Conservation (phyloP, 2,797 vertebrate genomes). For the Aselliscus stoliczkanus region DNA sequence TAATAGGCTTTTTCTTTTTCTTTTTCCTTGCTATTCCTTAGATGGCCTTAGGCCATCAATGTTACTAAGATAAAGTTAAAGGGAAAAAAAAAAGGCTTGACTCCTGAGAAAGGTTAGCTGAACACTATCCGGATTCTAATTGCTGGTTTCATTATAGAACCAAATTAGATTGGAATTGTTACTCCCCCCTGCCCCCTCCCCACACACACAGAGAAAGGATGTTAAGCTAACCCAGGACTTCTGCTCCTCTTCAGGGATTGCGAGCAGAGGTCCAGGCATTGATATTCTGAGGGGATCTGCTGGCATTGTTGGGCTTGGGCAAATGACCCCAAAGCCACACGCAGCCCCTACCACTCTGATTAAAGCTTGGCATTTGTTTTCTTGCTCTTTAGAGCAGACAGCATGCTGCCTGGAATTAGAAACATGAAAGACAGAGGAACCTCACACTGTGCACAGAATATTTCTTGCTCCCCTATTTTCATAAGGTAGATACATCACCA, state of each 20-base stretch:
- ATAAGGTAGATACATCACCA: conserved; percentile 49
- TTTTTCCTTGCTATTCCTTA: background rate
- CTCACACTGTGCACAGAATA: conserved; percentile 60
- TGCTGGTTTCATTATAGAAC: conserved; percentile 78
- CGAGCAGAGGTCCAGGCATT: conserved; percentile 62
- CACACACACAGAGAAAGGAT: conserved; percentile 44
- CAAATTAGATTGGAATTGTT: conserved; percentile 74
- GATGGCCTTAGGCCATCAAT: conserved; percentile 1
- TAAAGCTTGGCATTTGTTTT: conserved; percentile 78
- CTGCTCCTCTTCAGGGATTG: conserved; percentile 56
- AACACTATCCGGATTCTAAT: conserved; percentile 64
- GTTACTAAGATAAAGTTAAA: conserved; percentile 54
- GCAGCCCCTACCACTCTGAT: conserved; percentile 67
- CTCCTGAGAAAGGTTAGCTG: conserved; percentile 66
- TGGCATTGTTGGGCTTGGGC: conserved; percentile 60
- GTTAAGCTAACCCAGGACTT: conserved; percentile 29
- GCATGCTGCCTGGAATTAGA: conserved; percentile 76
- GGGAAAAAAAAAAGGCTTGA: conserved; percentile 29
- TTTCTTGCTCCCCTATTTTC: conserved; percentile 56
- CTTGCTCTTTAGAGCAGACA: conserved; percentile 69
- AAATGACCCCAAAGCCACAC: conserved; percentile 66
- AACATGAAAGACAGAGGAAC: conserved; percentile 72
- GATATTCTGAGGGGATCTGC: conserved; percentile 64
- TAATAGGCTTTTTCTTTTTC: conserved; percentile 14
- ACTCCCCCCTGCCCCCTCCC: background rate